Evolutionary conservation across 2,888 invertebrate species (phyloP), one percentile per base, ranked within the genome.

Genomic region (Oscheius sp.): DNA sequence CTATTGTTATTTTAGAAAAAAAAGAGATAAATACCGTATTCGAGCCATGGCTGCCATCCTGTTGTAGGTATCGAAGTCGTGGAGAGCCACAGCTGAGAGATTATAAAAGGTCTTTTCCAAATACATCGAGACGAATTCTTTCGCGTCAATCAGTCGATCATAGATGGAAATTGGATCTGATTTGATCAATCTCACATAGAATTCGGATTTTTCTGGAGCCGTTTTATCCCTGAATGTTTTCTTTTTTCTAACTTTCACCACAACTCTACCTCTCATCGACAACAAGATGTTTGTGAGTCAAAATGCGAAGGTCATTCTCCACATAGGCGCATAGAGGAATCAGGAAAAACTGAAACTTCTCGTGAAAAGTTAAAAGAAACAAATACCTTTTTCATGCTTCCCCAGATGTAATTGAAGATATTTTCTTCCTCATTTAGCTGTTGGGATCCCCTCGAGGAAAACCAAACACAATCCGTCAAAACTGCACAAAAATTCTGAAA

Each of bases 31-130:
- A 55, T 71, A 84, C 72, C 83, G 76, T n/a, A 70, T 64, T 39
- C 72, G 90, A 0, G 96, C 97, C 87, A 97, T 90, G 86, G 93
- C 92, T 71, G 95, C 91, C 97, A 98, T 98, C 88, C 95, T 94
- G 20, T 94, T 92, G 87, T 98, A 98, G 0, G 95, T 95, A 87
- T 92, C 93, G 95, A 96, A 97, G 88, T 98, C 96, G 80, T 97
- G 95, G 52, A 96, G 89, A 6, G 96, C 95, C 33, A 98, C 95
- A 1, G 96, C 95, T 0, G 96, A 96, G 82, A 97, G 90, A 89
- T 97, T 96, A 88, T 98, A 98, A 88, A 96, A 97, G 87, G 93
- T 95, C 77, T 91, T 92, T 83, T 95, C 68, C 76, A 98, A 90
- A 88, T 96, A 96, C 86, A 93, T 92, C 87, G 96, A 96, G 8